Evolutionary conservation across 2,888 invertebrate species (phyloP).

Genomic region (Sesia apiformis): DNA sequence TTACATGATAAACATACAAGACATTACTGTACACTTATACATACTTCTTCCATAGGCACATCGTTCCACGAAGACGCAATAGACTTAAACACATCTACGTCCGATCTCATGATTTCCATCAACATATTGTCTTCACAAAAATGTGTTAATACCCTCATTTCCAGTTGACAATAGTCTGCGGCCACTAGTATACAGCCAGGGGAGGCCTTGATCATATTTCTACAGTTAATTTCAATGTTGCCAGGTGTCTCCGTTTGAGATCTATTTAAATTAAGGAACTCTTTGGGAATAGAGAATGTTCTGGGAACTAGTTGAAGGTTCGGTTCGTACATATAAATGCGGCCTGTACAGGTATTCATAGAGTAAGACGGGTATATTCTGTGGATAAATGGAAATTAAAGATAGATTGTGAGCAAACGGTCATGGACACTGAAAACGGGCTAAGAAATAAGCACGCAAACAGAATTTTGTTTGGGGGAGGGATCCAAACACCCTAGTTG

Average conservation of each 20-base stretch:
- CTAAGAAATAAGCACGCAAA: too few species aligned
- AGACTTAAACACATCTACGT: constrained; percentile 86
- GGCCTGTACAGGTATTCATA: constrained; percentile 83
- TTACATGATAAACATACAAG: too few species aligned
- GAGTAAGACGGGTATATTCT: constrained; percentile 81
- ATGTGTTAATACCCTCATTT: constrained; percentile 94
- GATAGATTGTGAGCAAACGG: too few species aligned
- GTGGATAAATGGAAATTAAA: constrained; percentile 13
- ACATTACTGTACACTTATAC: too few species aligned
- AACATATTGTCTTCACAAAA: constrained; percentile 85
- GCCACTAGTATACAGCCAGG: constrained; percentile 81
- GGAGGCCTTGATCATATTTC: constrained; percentile 79
- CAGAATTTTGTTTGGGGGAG: too few species aligned
- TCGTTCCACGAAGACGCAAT: constrained; percentile 91
- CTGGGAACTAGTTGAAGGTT: constrained; percentile 94
- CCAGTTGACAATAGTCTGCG: constrained; percentile 97
- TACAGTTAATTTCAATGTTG: constrained; percentile 75
- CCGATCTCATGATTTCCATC: constrained; percentile 77
- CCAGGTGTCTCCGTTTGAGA: constrained; percentile 24
- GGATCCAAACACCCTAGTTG: too few species aligned
- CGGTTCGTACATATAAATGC: constrained; percentile 94
- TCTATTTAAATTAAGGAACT: constrained; percentile 20
- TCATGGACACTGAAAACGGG: too few species aligned
- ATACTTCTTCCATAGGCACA: constrained; percentile 76
- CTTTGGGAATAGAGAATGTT: constrained; percentile 79